Base-by-base conservation (phyloP, 1,140 invertebrate species). In the Drosophila nasuta region DNA sequence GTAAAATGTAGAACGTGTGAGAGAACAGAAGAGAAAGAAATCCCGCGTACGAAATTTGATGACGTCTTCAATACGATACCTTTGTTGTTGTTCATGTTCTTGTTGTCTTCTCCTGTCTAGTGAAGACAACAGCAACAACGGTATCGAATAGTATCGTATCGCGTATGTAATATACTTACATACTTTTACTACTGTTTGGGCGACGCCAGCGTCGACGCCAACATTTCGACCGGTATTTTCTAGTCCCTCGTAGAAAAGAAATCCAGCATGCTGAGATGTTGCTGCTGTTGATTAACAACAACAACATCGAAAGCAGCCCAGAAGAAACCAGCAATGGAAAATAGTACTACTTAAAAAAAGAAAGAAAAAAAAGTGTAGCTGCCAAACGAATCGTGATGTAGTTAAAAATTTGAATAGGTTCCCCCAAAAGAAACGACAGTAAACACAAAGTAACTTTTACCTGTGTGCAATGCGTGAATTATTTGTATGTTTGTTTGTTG, bases 41-140 rank as follows among this genome's bases (percentile, higher is more conserved):
- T 66, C 83, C 79, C 82, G 83, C 83, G 83, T 80, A 83, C 74
- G 65, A 66, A 88, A 69, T 75, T 80, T 87, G 83, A 82, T 88
- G 83, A 87, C 83, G 83, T 87, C 80, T 82, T 77, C 79, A 88
- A 81, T 70, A 49, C 78, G 80, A 79, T 63, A 75, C 48, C 38
- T 71, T 70, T 66, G 63, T 81, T 66, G 52, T 33, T 38, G 35
- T 38, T 58, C 48, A 51, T 69, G 35, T 51, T 65, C 25, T 66
- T 68, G 33, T 69, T 60, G 33, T 57, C 33, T 15, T 41, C 13
- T 69, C 35, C 56, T 56, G 20, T 57, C 25, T 59, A 59, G 63
- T 51, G 52, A 66, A 35, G 52, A 73, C 62, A 67, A n/a, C 63
- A 74, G 38, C 49, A 74, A 56, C 71, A 75, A 59, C 64, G 46